phyloP scores from a whole-genome alignment of 2,888 invertebrate genomes.

The Hylaea fasciaria region DNA sequence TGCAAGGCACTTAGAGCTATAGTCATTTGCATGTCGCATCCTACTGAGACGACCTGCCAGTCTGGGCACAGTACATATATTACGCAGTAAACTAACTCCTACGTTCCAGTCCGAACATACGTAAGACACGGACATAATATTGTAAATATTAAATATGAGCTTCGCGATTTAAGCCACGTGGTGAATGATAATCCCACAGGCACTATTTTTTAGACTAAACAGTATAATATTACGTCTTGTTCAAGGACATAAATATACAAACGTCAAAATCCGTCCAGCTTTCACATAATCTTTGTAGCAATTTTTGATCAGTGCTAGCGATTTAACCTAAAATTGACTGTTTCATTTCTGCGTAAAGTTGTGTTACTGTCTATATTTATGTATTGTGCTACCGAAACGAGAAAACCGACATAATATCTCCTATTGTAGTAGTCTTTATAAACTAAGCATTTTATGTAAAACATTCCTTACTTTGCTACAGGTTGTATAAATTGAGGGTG shows the following conservation, averaged over 20 bases:
- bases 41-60: constrained; percentile 2
- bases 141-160: too few species aligned
- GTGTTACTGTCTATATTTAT: neutral
- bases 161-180: too few species aligned
- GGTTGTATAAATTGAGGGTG: constrained; percentile 5
- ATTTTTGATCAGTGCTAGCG: too few species aligned
- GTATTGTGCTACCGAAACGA: constrained; percentile 1
- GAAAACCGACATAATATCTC: constrained; percentile 1
- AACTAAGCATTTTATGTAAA: constrained; percentile 7
- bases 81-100: constrained; percentile 5
- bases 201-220: too few species aligned
- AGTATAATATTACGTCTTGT: too few species aligned
- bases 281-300: too few species aligned
- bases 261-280: too few species aligned
- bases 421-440: neutral
- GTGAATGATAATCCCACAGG: too few species aligned
- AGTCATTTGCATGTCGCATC: constrained; percentile 15
- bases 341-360: constrained; percentile 1
- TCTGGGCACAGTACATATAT: neutral
- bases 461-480: neutral
- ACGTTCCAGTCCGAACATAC: too few species aligned
- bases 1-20: constrained; percentile 14
- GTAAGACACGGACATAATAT: too few species aligned
- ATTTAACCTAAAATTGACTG: too few species aligned
- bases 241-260: too few species aligned